Conservation (phyloP, 1,140 invertebrate species). For the Drosophila ficusphila region DNA sequence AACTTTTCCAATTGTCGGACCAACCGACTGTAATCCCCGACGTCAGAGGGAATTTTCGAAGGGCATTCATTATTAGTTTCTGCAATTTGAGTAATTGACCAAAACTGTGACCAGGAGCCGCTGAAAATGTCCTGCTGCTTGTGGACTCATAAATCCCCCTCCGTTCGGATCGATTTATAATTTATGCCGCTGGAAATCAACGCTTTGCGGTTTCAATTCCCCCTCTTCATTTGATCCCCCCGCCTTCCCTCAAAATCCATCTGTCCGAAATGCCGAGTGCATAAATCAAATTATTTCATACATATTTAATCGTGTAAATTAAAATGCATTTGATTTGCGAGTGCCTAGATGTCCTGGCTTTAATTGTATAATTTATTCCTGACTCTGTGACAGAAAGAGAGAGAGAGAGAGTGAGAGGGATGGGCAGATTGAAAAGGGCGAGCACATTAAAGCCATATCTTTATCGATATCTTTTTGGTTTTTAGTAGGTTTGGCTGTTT, state of each 20-base stretch:
- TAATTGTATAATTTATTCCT: conserved; percentile 45
- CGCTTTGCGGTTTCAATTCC: conserved; percentile 47
- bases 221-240: not conserved
- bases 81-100: conserved; percentile 47
- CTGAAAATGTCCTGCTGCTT: conserved; percentile 57
- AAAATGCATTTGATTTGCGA: conserved; percentile 53
- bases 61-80: conserved; percentile 43
- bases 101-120: conserved; percentile 18
- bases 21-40: conserved; percentile 18
- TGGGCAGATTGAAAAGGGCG: not conserved
- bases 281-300: conserved; percentile 71
- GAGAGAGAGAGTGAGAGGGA: no score
- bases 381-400: not conserved
- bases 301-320: conserved; percentile 65
- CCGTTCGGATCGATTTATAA: conserved; percentile 52
- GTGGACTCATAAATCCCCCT: conserved; percentile 50
- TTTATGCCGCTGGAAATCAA: conserved; percentile 66
- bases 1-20: conserved; percentile 41
- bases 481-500: conserved; percentile 50
- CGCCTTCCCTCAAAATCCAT: conserved; percentile 11
- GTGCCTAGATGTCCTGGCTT: conserved; percentile 23
- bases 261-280: conserved; percentile 40
- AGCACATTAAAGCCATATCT: conserved; percentile 66
- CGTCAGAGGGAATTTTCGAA: conserved; percentile 13
- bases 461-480: conserved; percentile 37